Conservation (phyloP, 2,888 invertebrate genomes). For the Lasioglossum calceatum region DNA sequence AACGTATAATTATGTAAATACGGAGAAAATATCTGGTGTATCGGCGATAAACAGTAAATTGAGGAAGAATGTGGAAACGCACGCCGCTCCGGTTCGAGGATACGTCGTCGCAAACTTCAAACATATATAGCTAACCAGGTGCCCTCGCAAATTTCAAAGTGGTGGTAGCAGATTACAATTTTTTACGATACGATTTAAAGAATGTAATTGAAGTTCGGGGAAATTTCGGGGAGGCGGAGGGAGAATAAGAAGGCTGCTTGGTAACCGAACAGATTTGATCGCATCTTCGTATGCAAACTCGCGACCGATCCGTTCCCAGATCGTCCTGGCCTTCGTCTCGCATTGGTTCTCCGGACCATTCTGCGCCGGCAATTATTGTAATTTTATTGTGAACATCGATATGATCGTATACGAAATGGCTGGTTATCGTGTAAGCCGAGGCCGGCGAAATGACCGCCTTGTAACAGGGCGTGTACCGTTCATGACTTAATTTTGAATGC, state of each 20-base stretch:
- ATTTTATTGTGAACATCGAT: slow-evolving; percentile 19
- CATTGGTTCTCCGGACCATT: slow-evolving; percentile 1
- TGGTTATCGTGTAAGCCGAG: slow-evolving; percentile 23
- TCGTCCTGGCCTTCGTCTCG: not conserved
- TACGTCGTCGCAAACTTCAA: not conserved
- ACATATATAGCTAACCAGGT: not conserved
- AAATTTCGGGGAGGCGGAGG: not conserved
- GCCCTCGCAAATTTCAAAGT: not conserved
- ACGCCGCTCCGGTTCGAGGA: not conserved
- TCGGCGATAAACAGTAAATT: slow-evolving; percentile 1
- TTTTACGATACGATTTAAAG: not conserved
- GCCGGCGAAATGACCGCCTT: slow-evolving; percentile 12
- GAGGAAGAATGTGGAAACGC: not conserved
- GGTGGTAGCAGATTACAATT: not conserved
- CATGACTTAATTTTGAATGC: slow-evolving; percentile 28
- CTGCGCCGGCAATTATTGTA: slow-evolving; percentile 12
- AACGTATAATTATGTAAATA: not conserved
- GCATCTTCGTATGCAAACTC: slow-evolving; percentile 10
- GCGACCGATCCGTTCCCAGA: slow-evolving; percentile 7
- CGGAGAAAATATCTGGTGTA: not conserved
- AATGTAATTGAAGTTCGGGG: slow-evolving; percentile 13
- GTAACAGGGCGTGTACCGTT: slow-evolving; percentile 4
- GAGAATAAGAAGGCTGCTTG: not conserved
- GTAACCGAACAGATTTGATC: not conserved
- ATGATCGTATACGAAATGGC: slow-evolving; percentile 2